Evolutionary conservation across 2,113 vertebrate species (phyloP).

Genomic region (Chaetura pelagica): DNA sequence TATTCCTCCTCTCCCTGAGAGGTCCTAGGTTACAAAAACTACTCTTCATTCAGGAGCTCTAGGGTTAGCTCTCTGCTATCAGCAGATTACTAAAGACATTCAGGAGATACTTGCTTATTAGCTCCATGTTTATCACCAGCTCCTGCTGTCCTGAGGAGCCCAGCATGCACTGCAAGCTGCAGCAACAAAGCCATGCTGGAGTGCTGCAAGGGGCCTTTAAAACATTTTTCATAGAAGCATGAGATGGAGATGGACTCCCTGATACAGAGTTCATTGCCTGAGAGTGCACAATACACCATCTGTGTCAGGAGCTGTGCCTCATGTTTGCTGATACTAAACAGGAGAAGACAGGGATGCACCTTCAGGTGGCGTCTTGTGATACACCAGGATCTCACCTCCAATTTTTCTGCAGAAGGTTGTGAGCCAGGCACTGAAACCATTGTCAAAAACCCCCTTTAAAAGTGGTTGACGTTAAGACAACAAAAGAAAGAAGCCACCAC

Average conservation of each 20-base stretch:
- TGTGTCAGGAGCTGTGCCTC: accelerated
- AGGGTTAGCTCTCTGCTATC: neutral
- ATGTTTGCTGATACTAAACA: accelerated
- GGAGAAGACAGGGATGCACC: neutral
- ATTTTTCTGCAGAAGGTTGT: neutral
- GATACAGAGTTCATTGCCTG: neutral
- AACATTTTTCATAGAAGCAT: neutral
- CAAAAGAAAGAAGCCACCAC: neutral
- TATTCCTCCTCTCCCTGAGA: neutral
- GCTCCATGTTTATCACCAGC: neutral
- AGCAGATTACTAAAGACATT: neutral
- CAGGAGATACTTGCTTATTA: neutral
- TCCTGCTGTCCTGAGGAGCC: neutral
- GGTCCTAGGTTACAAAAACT: neutral
- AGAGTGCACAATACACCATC: neutral
- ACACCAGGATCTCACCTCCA: neutral
- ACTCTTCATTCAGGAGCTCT: neutral
- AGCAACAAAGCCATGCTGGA: neutral
- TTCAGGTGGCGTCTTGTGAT: neutral
- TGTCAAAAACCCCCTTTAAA: neutral
- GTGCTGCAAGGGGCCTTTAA: neutral
- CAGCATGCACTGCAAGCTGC: accelerated
- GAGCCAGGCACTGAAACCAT: neutral
- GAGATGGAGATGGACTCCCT: neutral
- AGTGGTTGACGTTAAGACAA: neutral